These are phyloP conservation scores for Urophycis tenuis DNA, from an alignment of 2,797 vertebrate species.

Conservation along the genomic window DNA sequence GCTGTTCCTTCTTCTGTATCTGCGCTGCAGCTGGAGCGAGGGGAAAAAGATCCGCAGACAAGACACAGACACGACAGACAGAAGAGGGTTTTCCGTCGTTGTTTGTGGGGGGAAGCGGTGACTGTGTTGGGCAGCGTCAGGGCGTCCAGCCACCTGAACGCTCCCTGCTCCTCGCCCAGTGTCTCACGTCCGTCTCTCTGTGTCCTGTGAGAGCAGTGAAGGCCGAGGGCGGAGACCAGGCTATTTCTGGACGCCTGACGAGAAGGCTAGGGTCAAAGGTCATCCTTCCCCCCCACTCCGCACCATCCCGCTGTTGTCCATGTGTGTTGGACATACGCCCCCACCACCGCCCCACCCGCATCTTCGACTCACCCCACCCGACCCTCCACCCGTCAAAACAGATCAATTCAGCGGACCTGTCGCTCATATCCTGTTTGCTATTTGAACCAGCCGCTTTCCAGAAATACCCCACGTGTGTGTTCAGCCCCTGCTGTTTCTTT, in stretches of 20 bases:
- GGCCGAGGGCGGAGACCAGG: conserved; percentile 27
- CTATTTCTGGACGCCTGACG: conserved; percentile 57
- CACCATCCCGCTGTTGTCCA: not conserved
- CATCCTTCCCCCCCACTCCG: not conserved
- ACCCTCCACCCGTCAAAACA: conserved; percentile 20
- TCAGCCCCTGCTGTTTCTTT: conserved; percentile 38
- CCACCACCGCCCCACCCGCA: conserved; percentile 12
- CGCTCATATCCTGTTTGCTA: conserved; percentile 41
- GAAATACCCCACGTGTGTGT: conserved; percentile 31
- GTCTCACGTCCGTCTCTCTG: conserved; percentile 36
- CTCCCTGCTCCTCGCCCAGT: conserved; percentile 43
- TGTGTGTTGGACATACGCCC: conserved; percentile 11
- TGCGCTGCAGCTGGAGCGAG: not conserved
- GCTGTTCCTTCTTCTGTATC: not conserved
- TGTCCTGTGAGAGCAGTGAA: conserved; percentile 5
- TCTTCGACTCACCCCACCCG: conserved; percentile 21
- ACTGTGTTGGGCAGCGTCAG: not conserved
- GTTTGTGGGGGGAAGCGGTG: not conserved
- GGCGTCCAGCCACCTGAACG: conserved; percentile 31
- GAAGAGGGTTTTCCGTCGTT: too few relatives aligned
- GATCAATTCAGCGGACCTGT: conserved; percentile 40
- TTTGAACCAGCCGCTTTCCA: conserved; percentile 40
- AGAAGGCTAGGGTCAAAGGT: conserved; percentile 24
- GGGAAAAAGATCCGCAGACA: not conserved
- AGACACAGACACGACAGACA: not conserved